Evolutionary conservation across 1,140 invertebrate genomes (phyloP), one percentile per base, ranked within the genome.

Genomic region (Pararge aegeria): DNA sequence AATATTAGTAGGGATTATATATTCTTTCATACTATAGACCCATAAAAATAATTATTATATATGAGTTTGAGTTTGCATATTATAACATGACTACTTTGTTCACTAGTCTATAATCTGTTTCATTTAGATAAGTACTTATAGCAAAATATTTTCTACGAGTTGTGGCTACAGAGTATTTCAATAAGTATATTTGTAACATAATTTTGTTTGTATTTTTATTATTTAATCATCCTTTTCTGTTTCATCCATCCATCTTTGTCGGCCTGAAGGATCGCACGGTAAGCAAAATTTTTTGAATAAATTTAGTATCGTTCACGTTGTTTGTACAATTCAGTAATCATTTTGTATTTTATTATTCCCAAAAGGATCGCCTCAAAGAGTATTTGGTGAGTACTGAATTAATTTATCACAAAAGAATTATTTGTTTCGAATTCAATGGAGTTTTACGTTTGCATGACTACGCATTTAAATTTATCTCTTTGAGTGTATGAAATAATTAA

Each of bases 261-360:
- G 48, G 54, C 13, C 38, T 60, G 24, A 61, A 91, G 90, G 90
- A 91, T 68, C 81, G 90, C 44, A 81, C 64, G 73, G 90, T 91
- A 79, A 90, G 90, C 80, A 44, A 13, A 34, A 38, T n/a, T 50
- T 63, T 50, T 12, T 54, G 13, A 50, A 60, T 65, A 53, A 57
- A 63, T 49, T 56, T 30, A 60, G 52, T 50, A 66, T 55, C 5
- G 18, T 46, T 62, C 20, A 38, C 34, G 20, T 48, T 7, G 19
- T 54, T 59, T 59, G 29, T 18, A 48, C 24, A 51, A 53, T 9
- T 56, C 30, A 40, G 46, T 63, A 73, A 64, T 66, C 48, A 55
- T 40, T 48, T 64, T 66, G 13, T 60, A 27, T 53, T 70, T 66
- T 71, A 74, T 64, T 66, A 70, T 75, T 46, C 63, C 66, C 50